Evolutionary conservation across 35 echinoderm and acorn worm species (phyloP).

Genomic region (Apostichopus parvimensis): DNA sequence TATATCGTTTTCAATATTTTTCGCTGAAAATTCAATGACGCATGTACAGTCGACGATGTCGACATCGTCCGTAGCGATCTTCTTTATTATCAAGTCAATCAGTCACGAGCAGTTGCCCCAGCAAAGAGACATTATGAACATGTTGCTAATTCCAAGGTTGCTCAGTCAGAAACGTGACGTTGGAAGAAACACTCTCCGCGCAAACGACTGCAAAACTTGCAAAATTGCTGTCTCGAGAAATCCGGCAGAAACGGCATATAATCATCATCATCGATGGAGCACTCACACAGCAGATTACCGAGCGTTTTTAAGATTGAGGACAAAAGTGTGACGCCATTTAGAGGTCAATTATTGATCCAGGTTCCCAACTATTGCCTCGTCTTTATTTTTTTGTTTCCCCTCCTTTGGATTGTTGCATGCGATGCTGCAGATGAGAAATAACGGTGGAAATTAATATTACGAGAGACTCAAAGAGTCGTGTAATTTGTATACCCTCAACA

Average conservation of each 20-base stretch:
- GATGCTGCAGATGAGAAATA: conserved; percentile 18
- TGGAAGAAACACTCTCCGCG: conserved; percentile 4
- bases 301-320: conserved; percentile 5
- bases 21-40: conserved; percentile 20
- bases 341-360: conserved; percentile 44
- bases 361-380: background rate
- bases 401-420: background rate
- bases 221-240: conserved; percentile 20
- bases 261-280: conserved; percentile 10
- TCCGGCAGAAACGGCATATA: background rate
- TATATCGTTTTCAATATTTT: background rate
- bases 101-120: conserved; percentile 43
- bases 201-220: background rate
- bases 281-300: conserved; percentile 18
- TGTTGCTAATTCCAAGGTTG: conserved; percentile 49
- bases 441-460: conserved; percentile 30
- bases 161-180: conserved; percentile 40
- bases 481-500: background rate
- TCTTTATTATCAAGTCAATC: conserved; percentile 45
- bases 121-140: conserved; percentile 17
- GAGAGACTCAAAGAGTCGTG: background rate
- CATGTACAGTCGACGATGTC: conserved; percentile 3
- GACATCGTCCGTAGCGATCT: conserved; percentile 10
- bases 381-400: background rate
- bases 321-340: conserved; percentile 52